phyloP scores from a whole-genome alignment of 2,113 vertebrate genomes.

The Hucho hucho region DNA sequence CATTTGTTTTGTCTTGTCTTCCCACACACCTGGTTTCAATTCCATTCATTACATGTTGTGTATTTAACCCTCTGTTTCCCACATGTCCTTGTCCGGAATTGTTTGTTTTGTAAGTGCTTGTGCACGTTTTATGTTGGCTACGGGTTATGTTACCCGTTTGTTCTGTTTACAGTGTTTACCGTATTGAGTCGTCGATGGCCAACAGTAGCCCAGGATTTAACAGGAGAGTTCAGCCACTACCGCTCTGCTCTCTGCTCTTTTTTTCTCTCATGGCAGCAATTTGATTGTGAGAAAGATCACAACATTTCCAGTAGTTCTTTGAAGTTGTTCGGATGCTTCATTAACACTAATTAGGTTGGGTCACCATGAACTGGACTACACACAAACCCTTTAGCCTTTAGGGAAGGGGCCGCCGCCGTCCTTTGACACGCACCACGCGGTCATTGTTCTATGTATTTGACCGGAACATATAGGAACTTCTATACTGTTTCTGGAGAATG shows the following conservation, averaged over 20 bases:
- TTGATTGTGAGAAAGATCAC: constrained; percentile 44
- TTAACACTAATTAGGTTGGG: constrained; percentile 63
- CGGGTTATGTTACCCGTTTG: too few species aligned
- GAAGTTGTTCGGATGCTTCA: constrained; percentile 61
- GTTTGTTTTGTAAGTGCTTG: too few species aligned
- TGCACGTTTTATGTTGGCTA: too few species aligned
- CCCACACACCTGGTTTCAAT: too few species aligned
- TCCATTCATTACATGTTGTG: too few species aligned
- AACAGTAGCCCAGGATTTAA: constrained; percentile 28
- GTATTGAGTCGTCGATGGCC: constrained; percentile 1
- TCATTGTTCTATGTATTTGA: constrained; percentile 28
- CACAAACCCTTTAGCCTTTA: constrained; percentile 18
- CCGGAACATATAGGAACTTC: constrained; percentile 11
- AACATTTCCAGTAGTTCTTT: constrained; percentile 53
- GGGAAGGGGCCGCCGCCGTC: background rate
- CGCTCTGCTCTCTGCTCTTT: constrained; percentile 19
- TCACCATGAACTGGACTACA: constrained; percentile 31
- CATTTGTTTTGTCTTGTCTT: too few species aligned
- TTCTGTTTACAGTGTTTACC: constrained; percentile 36
- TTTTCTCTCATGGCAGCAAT: constrained; percentile 17
- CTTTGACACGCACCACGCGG: constrained; percentile 4
- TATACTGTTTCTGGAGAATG: constrained; percentile 5
- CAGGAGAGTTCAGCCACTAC: constrained; percentile 18
- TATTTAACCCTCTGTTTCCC: too few species aligned
- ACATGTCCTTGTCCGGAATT: too few species aligned